Base-by-base conservation (phyloP, 1,140 invertebrate species). In the Diachasmimorpha longicaudata region DNA sequence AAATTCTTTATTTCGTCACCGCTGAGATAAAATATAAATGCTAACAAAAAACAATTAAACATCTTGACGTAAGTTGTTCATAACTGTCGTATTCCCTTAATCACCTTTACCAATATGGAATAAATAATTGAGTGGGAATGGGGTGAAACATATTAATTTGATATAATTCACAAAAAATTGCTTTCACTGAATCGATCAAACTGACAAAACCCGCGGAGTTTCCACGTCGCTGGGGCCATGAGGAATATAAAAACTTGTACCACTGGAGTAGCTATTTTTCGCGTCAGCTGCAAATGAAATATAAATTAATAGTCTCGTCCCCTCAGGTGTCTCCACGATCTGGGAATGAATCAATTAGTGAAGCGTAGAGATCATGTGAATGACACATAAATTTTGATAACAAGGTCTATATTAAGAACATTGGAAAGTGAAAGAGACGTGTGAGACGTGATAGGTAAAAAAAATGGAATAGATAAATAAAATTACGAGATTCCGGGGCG, bases 361-460 rank as follows among this genome's bases (percentile, higher is more conserved):
- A 58, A 58, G 52, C 52, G 19, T 58, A 31, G 31, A 58, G 16
- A 13, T 58, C 52, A n/a, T 58, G 52, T 58, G 19, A 58, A 58
- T 58, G 52, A 58, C 19, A 58, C 52, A 21, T 58, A 21, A 58
- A 58, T 58, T 58, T 58, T 16, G 52, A 58, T 58, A 58, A 58
- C 52, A 58, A 1, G 16, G n/a, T 58, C 52, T 70, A 21, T 70
- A 70, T 70, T 70, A 11, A 70, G 68, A 13, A 16, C 68, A 70
- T 72, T 72, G 70, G 70, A 72, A 72, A 72, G 70, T 72, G 31
- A 72, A 55, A 25, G 70, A 63, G 46, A 58, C 52, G 55, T 36
- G 52, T 10, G 31, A 31, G 31, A 31, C 31, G 6, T 58, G 19
- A 44, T n/a, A 44, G 21, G 13, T n/a, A n/a, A 46, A 44, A n/a